Percentiles rank a stretch among this genome's conserved stretches.
Conservation (phyloP, 2,888 invertebrate species). For the Galeopsomyia nigrocyanea region DNA sequence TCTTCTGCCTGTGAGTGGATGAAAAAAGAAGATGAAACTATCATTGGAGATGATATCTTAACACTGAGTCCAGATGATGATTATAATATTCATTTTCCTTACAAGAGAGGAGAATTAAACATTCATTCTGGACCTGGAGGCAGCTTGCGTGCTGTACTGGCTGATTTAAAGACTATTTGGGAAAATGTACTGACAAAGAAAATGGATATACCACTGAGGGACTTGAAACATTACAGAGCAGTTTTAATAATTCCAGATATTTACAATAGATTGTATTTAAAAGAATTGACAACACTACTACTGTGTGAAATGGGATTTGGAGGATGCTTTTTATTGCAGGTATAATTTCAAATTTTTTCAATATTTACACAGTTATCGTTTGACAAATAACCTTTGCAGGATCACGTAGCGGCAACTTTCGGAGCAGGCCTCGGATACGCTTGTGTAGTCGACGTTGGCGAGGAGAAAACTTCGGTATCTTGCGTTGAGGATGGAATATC, state of each 20-base stretch:
- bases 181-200: conserved; percentile 82
- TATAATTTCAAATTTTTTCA: conserved; percentile 56
- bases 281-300: conserved; percentile 85
- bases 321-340: conserved; percentile 86
- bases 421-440: conserved; percentile 88
- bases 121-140: conserved; percentile 88
- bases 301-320: conserved; percentile 87
- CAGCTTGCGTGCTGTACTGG: conserved; percentile 85
- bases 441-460: conserved; percentile 95
- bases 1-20: conserved; percentile 75
- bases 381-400: conserved; percentile 68
- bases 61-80: conserved; percentile 77
- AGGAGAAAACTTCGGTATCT: conserved; percentile 94
- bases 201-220: conserved; percentile 78
- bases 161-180: conserved; percentile 92
- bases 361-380: not conserved
- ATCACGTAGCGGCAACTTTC: conserved; percentile 88
- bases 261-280: conserved; percentile 87
- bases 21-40: conserved; percentile 75
- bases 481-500: conserved; percentile 98
- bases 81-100: conserved; percentile 92
- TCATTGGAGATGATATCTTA: conserved; percentile 85
- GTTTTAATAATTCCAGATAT: conserved; percentile 92
- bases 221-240: conserved; percentile 84
- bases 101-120: conserved; percentile 89